Evolutionary conservation across 64 coral and sea anemone species (phyloP), one percentile per base, ranked within the genome.

Genomic region (Platygyra sinensis): DNA sequence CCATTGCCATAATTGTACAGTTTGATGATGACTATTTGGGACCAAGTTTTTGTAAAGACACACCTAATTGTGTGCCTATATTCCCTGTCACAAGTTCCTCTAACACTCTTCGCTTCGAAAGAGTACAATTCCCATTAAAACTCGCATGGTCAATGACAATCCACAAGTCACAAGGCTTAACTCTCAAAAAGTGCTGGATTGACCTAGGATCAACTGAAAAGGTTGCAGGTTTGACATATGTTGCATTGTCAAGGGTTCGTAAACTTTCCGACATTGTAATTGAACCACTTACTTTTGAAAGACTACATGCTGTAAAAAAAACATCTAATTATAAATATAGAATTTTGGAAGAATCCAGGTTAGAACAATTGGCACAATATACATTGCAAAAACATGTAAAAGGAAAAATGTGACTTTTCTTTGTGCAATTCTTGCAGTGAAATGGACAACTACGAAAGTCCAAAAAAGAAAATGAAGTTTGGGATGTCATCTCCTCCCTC

Each of bases 1-100:
- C 74, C 19, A 57, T 92, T 92, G 90, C 80, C 32, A 22, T 72
- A 64, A 32, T 79, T 92, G 82, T 92, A 54, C 32, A 85, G 73
- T 91, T 86, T 84, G 67, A 86, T 85, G 38, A 81, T 7, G 86
- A 77, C 2, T 29, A 90, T 90, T 86, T 77, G 39, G 80, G 80
- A 6, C 80, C 89, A 85, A 76, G 51, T 16, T 85, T 91, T 85
- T 85, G 20, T 46, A 60, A 77, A 22, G 20, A 76, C 16, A 75
- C 42, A 60, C 30, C 61, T 18, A 60, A 82, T 63, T 86, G 89
- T 84, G 89, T 88, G 10, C 86, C 73, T 1, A 69, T 86, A 6
- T 86, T 5, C 16, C 80, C 76, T 50, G 76, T 79, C 49, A 79
- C 76, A 79, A 52, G 50, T 52, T 52, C 10, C 10, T 52, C 50